Evolutionary conservation across 2,888 invertebrate species (phyloP).

Genomic region (Arge pagana): DNA sequence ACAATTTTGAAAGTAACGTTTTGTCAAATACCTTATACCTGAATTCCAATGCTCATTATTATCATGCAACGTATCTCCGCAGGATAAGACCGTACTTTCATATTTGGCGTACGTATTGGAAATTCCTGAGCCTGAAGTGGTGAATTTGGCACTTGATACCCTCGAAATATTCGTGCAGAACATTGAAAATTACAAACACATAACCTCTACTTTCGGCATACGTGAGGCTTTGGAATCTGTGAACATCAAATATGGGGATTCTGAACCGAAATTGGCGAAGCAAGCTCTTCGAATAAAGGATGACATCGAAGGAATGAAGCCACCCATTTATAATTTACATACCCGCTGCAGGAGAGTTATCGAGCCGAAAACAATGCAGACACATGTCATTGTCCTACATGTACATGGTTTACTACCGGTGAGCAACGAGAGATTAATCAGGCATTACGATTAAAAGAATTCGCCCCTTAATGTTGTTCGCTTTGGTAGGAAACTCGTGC

Average conservation of each 20-base stretch:
- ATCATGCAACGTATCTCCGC: constrained; percentile 19
- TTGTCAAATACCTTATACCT: not conserved
- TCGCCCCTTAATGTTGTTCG: constrained; percentile 10
- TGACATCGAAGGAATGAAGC: constrained; percentile 55
- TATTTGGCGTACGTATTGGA: constrained; percentile 54
- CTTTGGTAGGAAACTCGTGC: constrained; percentile 52
- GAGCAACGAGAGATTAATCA: constrained; percentile 23
- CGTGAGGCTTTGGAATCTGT: constrained; percentile 52
- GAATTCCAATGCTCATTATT: constrained; percentile 3
- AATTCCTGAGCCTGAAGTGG: constrained; percentile 48
- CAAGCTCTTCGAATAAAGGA: constrained; percentile 51
- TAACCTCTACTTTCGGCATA: constrained; percentile 55
- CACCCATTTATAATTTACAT: constrained; percentile 55
- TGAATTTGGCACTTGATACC: constrained; percentile 48
- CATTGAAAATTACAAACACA: constrained; percentile 53
- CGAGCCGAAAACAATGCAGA: constrained; percentile 53
- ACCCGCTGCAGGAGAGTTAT: constrained; percentile 54
- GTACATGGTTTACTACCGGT: constrained; percentile 53
- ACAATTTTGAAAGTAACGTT: constrained; percentile 53
- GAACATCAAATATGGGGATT: constrained; percentile 48
- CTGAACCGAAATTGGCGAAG: constrained; percentile 47
- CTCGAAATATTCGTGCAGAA: constrained; percentile 53
- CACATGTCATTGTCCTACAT: constrained; percentile 52
- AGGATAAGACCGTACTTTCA: constrained; percentile 55
- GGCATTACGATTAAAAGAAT: too few species aligned